These are phyloP conservation scores for pig (Sus scrofa) DNA, from an alignment of 2,113 vertebrate genomes.

Conservation along the genomic window DNA sequence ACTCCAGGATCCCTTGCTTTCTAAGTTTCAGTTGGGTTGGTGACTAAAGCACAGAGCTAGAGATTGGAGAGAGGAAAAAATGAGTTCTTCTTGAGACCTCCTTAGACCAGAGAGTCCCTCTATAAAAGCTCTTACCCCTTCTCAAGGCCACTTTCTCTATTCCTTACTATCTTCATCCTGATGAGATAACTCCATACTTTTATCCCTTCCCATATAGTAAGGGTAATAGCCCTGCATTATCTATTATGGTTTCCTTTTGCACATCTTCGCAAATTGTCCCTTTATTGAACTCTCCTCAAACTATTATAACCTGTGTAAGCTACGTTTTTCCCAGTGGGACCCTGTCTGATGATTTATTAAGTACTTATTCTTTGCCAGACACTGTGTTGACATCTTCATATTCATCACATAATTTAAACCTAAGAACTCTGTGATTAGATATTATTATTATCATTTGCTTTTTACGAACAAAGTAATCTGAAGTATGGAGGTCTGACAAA, in stretches of 20 bases:
- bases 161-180: neutral
- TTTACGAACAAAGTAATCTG: neutral
- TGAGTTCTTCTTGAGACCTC: neutral
- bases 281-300: neutral
- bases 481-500: neutral
- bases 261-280: neutral
- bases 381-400: neutral
- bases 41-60: neutral
- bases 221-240: neutral
- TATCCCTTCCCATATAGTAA: neutral
- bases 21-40: neutral
- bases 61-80: neutral
- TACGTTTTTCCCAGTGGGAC: neutral
- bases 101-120: too few relatives aligned
- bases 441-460: neutral
- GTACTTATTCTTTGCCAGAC: neutral
- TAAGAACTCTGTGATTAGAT: neutral
- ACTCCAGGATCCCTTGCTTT: neutral
- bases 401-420: slow-evolving; percentile 15
- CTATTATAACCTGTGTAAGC: neutral
- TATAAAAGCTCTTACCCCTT: neutral
- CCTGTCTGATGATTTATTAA: neutral
- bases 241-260: neutral
- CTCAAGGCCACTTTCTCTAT: neutral
- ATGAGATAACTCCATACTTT: neutral